Conservation (phyloP, 2,113 vertebrate species). For the Oostethus manadensis region DNA sequence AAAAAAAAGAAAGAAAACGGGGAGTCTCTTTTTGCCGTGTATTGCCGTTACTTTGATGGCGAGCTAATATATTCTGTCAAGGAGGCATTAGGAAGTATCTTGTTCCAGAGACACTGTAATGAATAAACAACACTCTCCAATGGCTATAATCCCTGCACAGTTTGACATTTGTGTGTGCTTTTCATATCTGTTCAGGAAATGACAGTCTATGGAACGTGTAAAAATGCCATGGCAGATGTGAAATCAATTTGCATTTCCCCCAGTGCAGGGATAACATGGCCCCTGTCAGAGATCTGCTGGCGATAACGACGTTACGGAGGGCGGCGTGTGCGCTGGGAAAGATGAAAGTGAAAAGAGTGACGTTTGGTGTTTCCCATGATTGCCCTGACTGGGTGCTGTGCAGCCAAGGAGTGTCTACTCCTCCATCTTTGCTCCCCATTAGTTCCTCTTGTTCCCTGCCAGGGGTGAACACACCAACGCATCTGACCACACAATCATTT, state of each 20-base stretch:
- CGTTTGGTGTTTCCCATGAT: slow-evolving; percentile 72
- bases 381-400: slow-evolving; percentile 64
- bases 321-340: slow-evolving; percentile 55
- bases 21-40: too few species aligned
- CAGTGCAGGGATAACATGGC: slow-evolving; percentile 69
- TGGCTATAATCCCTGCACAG: slow-evolving; percentile 59
- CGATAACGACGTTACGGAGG: slow-evolving; percentile 75
- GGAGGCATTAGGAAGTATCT: slow-evolving; percentile 62
- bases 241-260: slow-evolving; percentile 81
- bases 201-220: slow-evolving; percentile 72
- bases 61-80: slow-evolving; percentile 18
- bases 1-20: too few species aligned
- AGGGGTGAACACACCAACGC: slow-evolving; percentile 68
- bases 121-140: slow-evolving; percentile 65
- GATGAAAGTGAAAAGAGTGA: slow-evolving; percentile 73
- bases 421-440: slow-evolving; percentile 72
- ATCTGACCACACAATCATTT: slow-evolving; percentile 60
- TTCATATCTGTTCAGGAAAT: slow-evolving; percentile 72
- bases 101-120: slow-evolving; percentile 60
- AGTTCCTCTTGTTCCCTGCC: slow-evolving; percentile 72
- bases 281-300: slow-evolving; percentile 73
- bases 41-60: background rate
- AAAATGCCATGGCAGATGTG: slow-evolving; percentile 78
- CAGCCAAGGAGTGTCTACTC: slow-evolving; percentile 56
- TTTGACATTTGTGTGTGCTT: slow-evolving; percentile 77